Evolutionary conservation across 2,888 invertebrate species (phyloP), one percentile per base, ranked within the genome.

Genomic region (Campopleginae sp.): DNA sequence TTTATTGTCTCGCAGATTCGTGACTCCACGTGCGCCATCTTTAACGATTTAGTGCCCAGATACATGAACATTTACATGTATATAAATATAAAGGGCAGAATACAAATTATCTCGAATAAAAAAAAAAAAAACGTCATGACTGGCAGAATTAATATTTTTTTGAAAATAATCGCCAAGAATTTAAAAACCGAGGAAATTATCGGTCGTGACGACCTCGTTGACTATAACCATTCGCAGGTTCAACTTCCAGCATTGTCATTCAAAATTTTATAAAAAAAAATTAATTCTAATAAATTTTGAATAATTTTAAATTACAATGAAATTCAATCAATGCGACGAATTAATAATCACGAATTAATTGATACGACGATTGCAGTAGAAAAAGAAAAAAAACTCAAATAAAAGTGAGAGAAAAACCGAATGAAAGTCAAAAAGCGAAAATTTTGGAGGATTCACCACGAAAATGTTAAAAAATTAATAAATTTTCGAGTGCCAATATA

Each of bases 1-100:
- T 82, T 82, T 71, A 71, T 71, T 38, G 46, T 61, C 61, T 75
- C 46, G 38, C 38, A 31, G 63, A 75, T 63, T 75, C 75, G 75
- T 75, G 75, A 75, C 75, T 48, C 33, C 38, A 58, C 74, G 48
- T 63, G 44, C 70, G 51, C 78, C 76, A 51, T 19, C 48, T 19
- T 75, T 33, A 75, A 7, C 61, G 70, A 79, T 84, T 19, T 44
- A 12, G 48, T 68, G 58, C 72, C 61, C 42, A n/a, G 58, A 58
- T n/a, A 76, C 80, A 68, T 48, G 70, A 75, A n/a, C 76, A 71
- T 31, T 27, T 58, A 42, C 44, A 44, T 46, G 8, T 46, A 17
- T 46, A 27, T 46, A 58, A 27, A 58, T 58, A 27, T 58, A 58
- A 27, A 14, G 27, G 27, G 6, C 27, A 27, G 58, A 14, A 27